A percentile compares a stretch with the other conserved stretches of the same genome.
These are phyloP conservation scores for Tipula lateralis DNA, from an alignment of 2,888 invertebrate genomes.

Conservation along the genomic window DNA sequence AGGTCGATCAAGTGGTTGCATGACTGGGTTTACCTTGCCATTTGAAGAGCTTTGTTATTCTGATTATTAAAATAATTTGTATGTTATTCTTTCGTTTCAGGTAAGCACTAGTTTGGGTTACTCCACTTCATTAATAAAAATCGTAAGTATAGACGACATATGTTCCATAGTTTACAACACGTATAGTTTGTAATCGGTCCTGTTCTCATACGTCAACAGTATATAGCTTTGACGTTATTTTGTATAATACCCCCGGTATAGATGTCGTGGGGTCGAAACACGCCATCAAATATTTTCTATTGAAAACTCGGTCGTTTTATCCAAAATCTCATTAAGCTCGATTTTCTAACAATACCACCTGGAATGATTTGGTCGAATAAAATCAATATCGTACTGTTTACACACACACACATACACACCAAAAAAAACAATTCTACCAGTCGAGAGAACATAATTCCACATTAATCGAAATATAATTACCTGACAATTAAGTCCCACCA, in stretches of 20 bases:
- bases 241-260: neutral
- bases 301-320: neutral
- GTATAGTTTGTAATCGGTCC: too few relatives aligned
- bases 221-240: neutral
- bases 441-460: neutral
- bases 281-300: neutral
- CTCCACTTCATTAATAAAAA: neutral
- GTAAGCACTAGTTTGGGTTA: neutral
- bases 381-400: neutral
- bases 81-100: neutral
- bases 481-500: neutral
- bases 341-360: neutral
- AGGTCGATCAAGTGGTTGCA: too few relatives aligned
- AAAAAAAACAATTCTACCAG: neutral
- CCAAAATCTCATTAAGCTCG: neutral
- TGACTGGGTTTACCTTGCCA: too few relatives aligned
- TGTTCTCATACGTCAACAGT: too few relatives aligned
- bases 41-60: too few relatives aligned
- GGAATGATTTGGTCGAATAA: neutral
- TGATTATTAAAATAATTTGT: too few relatives aligned
- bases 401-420: neutral
- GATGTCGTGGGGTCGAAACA: neutral
- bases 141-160: neutral
- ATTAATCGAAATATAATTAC: slow-evolving; percentile 19
- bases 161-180: too few relatives aligned